A percentile compares a stretch with the other conserved stretches of the same genome.
phyloP scores from a whole-genome alignment of 2,888 invertebrate species.

The Pseudococcus viburni region DNA sequence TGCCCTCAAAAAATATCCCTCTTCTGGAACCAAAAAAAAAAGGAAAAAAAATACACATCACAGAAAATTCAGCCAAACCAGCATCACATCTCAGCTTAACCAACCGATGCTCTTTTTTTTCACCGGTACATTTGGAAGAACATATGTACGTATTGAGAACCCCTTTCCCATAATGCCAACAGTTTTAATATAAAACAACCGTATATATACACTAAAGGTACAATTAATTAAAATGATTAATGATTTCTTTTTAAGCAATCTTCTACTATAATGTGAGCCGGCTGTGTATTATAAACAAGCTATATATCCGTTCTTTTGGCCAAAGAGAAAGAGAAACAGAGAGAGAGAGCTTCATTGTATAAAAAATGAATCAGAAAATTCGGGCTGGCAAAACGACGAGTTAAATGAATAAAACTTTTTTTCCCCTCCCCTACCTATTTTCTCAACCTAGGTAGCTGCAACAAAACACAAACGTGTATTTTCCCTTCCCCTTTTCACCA shows the following conservation, averaged over 20 bases:
- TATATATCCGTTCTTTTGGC: conserved; percentile 27
- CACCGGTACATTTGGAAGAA: neutral
- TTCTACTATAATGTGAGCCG: conserved; percentile 36
- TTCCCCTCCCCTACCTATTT: neutral
- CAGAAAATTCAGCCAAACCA: neutral
- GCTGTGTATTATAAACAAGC: conserved; percentile 46
- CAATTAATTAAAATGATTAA: conserved; percentile 66
- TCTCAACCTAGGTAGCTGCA: too few relatives aligned
- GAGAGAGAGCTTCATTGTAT: neutral
- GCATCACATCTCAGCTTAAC: neutral
- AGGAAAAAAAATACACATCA: neutral
- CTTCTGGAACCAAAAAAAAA: too few relatives aligned
- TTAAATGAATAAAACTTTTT: conserved; percentile 38
- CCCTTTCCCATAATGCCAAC: conserved; percentile 31
- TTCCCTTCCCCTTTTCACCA: too few relatives aligned
- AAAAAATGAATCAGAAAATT: conserved; percentile 23
- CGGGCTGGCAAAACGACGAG: conserved; percentile 12
- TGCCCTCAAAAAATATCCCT: too few relatives aligned
- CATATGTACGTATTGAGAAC: conserved; percentile 30
- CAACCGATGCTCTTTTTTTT: neutral
- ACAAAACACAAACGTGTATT: neutral
- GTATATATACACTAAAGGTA: neutral
- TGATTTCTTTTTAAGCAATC: conserved; percentile 62
- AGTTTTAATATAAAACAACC: conserved; percentile 62
- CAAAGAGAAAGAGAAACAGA: neutral